Evolutionary conservation across 2,113 vertebrate genomes (phyloP), one percentile per base, ranked within the genome.

Genomic region (Cinclus mexicanus): DNA sequence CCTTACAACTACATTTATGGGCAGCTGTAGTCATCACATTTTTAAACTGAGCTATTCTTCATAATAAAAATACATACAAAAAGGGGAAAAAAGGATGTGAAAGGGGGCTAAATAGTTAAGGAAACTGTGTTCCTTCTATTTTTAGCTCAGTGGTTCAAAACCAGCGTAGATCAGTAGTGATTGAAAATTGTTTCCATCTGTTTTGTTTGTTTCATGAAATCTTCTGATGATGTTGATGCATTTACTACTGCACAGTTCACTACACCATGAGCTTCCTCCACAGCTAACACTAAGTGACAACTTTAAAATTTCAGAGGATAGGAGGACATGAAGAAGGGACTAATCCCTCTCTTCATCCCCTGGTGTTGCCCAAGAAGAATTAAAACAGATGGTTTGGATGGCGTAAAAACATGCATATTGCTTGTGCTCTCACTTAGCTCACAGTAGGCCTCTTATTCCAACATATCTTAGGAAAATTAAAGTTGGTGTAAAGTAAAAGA

Each of bases 61-160:
- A 21, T 33, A 75, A 55, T 52, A 74, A 88, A 79, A 80, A 77
- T 65, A 57, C 17, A 50, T 16, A 13, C 14, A 42, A 82, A 83
- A 87, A 53, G 12, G 7, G 19, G 16, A 4, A 5, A 22, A 53
- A 56, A 21, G 18, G 14, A 59, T 39, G 11, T 31, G 55, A 84
- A 87, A 60, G 26, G n/a, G 46, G n/a, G 31, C 3, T 89, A 75
- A 91, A 75, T 31, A 71, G 26, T 57, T 67, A 63, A 28, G 67
- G 50, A 75, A 84, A 87, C 25, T 55, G n/a, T 18, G 16, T 15
- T 19, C 12, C 15, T 83, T 91, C 59, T 88, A 77, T 83, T 76
- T 85, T 91, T 96, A 92, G 26, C 22, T 93, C 24, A n/a, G 63
- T 77, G 35, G 24, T 87, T 95, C 55, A 93, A 96, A 91, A 72